A percentile compares a stretch with the other conserved stretches of the same genome.
phyloP scores from a whole-genome alignment of 2,113 vertebrate genomes.

The Rhagologus leucostigma region DNA sequence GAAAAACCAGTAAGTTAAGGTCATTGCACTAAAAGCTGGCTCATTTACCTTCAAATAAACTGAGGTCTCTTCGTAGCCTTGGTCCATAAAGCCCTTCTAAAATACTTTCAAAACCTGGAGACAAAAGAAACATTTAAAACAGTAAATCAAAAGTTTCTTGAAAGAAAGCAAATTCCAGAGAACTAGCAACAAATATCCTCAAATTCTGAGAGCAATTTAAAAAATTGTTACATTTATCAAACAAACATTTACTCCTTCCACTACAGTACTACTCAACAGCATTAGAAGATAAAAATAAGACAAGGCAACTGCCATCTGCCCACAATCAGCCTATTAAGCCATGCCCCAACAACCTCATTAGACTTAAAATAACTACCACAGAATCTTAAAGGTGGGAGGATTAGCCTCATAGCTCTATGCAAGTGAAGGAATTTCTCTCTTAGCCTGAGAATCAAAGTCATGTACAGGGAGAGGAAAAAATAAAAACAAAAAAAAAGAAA shows the following conservation, averaged over 20 bases:
- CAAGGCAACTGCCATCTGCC: slow-evolving; percentile 44
- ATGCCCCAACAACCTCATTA: slow-evolving; percentile 55
- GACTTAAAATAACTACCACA: slow-evolving; percentile 61
- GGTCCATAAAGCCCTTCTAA: slow-evolving; percentile 98
- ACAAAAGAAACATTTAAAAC: slow-evolving; percentile 55
- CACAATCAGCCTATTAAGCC: slow-evolving; percentile 50
- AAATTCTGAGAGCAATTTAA: background rate
- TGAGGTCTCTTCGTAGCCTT: slow-evolving; percentile 95
- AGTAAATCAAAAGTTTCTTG: background rate
- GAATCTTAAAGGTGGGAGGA: slow-evolving; percentile 46
- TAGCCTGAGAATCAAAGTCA: background rate
- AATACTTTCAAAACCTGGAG: slow-evolving; percentile 97
- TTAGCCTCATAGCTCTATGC: slow-evolving; percentile 11
- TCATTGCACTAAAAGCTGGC: background rate
- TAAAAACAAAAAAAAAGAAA: background rate
- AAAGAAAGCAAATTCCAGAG: background rate
- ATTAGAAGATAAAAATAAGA: slow-evolving; percentile 46
- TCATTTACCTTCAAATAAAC: slow-evolving; percentile 94
- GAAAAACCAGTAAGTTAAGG: background rate
- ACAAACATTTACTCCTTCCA: background rate
- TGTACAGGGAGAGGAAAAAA: too few relatives aligned
- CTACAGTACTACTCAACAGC: background rate
- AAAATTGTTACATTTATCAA: background rate
- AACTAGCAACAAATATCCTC: background rate
- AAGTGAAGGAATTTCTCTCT: background rate